Conservation (phyloP, 2,113 vertebrate genomes). For the Bucco capensis region DNA sequence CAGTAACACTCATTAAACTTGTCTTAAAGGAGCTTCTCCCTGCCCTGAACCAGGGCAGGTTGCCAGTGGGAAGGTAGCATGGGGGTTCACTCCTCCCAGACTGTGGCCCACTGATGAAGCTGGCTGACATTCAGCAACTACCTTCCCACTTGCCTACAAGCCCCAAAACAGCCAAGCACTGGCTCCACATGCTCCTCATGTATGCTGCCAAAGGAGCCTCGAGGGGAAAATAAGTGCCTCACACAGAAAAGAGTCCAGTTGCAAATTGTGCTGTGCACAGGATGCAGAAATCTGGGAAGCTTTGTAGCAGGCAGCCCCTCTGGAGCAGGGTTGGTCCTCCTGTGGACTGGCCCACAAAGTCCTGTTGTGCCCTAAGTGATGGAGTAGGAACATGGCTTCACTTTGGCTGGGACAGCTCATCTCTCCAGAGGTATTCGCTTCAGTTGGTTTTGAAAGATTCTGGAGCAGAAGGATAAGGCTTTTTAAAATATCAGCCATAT, state of each 20-base stretch:
- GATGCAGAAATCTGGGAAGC: background rate
- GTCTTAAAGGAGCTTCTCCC: background rate
- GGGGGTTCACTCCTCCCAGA: background rate
- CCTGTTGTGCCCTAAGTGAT: background rate
- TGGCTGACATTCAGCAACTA: background rate
- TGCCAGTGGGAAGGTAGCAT: background rate
- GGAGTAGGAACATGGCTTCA: background rate
- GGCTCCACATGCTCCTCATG: fast-evolving
- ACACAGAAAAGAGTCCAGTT: background rate
- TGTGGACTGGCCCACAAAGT: background rate
- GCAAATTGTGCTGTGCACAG: background rate
- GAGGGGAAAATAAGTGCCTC: background rate
- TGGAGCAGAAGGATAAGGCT: background rate
- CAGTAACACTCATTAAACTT: background rate
- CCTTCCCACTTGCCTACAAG: background rate
- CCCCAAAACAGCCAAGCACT: fast-evolving
- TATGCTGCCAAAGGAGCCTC: background rate
- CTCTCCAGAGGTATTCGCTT: background rate
- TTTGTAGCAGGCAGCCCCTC: background rate
- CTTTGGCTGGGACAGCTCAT: background rate
- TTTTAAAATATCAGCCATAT: background rate
- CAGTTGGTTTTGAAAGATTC: background rate
- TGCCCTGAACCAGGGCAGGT: background rate
- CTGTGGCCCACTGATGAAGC: background rate
- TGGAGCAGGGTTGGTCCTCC: background rate